Conservation (phyloP, 2,113 vertebrate genomes). For the Toxotes chatareus region DNA sequence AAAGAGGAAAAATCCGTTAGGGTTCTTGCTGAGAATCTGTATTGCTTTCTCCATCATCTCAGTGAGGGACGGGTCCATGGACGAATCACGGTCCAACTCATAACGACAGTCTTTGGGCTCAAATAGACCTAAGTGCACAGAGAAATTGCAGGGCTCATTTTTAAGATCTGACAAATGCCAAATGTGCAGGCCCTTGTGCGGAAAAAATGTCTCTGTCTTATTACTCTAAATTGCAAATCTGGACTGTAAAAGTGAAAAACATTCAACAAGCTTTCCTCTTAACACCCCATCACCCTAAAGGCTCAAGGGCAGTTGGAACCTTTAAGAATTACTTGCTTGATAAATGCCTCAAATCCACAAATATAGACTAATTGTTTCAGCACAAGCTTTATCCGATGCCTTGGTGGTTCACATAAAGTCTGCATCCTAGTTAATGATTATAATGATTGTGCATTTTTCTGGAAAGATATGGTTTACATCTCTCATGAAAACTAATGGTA, state of each 20-base stretch:
- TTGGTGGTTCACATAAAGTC: neutral
- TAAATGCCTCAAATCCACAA: neutral
- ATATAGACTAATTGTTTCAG: neutral
- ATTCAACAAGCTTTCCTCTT: neutral
- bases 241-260: too few relatives aligned
- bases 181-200: neutral
- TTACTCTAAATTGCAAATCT: neutral
- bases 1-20: conserved; percentile 87
- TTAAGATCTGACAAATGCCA: neutral
- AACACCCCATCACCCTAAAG: neutral
- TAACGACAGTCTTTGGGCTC: conserved; percentile 85
- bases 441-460: too few relatives aligned
- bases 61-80: conserved; percentile 83
- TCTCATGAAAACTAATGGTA: neutral
- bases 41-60: conserved; percentile 88
- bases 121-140: conserved; percentile 82
- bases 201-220: neutral
- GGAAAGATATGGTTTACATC: neutral
- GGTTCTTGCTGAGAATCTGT: conserved; percentile 83
- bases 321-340: neutral
- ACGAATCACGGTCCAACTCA: conserved; percentile 78
- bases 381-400: neutral
- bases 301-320: neutral
- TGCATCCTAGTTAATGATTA: neutral
- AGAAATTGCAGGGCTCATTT: neutral